Conservation (phyloP, 2,888 invertebrate genomes). For the Tanypteryx hageni region DNA sequence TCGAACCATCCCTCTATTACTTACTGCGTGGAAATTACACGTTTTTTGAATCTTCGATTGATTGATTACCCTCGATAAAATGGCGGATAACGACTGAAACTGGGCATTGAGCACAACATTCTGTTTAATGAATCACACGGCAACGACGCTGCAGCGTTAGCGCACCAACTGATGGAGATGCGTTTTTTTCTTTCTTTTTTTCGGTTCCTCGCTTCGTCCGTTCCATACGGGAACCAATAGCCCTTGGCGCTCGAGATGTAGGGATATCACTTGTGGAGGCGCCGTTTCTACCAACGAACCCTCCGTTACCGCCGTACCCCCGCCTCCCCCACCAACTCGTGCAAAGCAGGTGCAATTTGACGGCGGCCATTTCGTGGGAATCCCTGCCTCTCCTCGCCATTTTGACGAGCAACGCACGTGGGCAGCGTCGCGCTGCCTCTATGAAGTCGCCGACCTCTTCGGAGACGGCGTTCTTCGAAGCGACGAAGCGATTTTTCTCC, state of each 20-base stretch:
- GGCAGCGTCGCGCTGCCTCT: slow-evolving; percentile 52
- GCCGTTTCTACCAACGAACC: slow-evolving; percentile 5
- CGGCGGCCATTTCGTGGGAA: slow-evolving; percentile 62
- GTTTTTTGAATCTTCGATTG: neutral
- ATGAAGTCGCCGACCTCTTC: slow-evolving; percentile 26
- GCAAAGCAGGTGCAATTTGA: slow-evolving; percentile 44
- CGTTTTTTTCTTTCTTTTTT: slow-evolving; percentile 53
- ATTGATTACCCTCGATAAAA: neutral
- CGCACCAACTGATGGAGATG: slow-evolving; percentile 17
- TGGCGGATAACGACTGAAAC: neutral
- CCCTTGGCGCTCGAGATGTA: slow-evolving; percentile 50
- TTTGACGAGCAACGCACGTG: slow-evolving; percentile 58
- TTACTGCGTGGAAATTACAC: neutral
- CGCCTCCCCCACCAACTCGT: slow-evolving; percentile 15
- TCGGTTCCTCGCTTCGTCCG: slow-evolving; percentile 22
- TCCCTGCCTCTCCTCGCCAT: slow-evolving; percentile 28
- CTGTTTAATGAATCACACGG: neutral
- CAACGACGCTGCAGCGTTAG: slow-evolving; percentile 13
- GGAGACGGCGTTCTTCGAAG: slow-evolving; percentile 44
- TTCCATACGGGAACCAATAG: neutral
- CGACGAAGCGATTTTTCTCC: slow-evolving; percentile 27
- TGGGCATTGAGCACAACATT: slow-evolving; percentile 33
- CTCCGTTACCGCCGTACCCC: neutral
- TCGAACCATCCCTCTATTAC: too few species aligned
- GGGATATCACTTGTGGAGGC: slow-evolving; percentile 18